Conservation (phyloP, 1,140 invertebrate species). For the Calephelis virginiensis region DNA sequence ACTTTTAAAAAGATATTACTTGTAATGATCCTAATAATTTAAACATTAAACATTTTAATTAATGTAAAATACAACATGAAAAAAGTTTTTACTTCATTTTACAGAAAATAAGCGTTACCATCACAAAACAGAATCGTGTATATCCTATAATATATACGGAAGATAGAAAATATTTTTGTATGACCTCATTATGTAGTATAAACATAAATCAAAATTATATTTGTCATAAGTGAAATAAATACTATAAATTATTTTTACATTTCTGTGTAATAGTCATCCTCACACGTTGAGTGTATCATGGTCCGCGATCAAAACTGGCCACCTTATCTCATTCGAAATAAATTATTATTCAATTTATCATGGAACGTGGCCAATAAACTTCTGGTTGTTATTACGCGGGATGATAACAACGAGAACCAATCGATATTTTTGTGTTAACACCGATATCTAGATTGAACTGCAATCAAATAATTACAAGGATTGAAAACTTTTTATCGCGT, state of each 20-base stretch:
- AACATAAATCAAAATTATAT: constrained; percentile 2
- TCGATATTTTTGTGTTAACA: constrained; percentile 41
- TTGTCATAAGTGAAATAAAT: constrained; percentile 31
- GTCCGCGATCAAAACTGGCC: constrained; percentile 44
- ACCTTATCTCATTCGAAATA: constrained; percentile 64
- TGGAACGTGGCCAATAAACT: constrained; percentile 63
- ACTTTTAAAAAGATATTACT: too few species aligned
- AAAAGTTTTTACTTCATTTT: too few species aligned
- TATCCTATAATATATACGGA: too few species aligned
- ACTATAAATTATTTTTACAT: constrained; percentile 34
- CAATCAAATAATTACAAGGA: constrained; percentile 21
- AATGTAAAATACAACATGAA: too few species aligned
- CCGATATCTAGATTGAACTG: constrained; percentile 22
- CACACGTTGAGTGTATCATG: constrained; percentile 49
- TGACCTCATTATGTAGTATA: too few species aligned
- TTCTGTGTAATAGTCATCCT: constrained; percentile 37
- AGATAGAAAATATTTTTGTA: too few species aligned
- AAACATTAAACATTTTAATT: too few species aligned
- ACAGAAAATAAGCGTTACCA: too few species aligned
- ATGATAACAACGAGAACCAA: constrained; percentile 56
- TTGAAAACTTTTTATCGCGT: constrained; percentile 7
- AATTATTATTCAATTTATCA: constrained; percentile 78
- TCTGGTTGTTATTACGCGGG: constrained; percentile 66
- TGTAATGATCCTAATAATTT: too few species aligned
- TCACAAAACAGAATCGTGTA: too few species aligned